Evolutionary conservation across 2,888 invertebrate species (phyloP).

Genomic region (Drosophila putrida): DNA sequence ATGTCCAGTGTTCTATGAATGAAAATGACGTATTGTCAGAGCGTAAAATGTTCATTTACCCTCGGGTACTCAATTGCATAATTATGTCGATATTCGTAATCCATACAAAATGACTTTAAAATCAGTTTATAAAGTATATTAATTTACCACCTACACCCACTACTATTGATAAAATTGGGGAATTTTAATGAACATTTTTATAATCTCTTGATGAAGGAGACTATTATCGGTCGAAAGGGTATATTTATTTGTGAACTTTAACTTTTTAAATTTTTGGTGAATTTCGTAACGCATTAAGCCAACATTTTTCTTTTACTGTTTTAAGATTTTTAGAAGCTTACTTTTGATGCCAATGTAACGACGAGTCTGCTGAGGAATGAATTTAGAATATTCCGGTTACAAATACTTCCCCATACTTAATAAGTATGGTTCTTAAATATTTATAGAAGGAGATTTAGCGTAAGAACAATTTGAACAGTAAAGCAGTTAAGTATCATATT

Average conservation of each 20-base stretch:
- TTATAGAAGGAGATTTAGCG: too few species aligned
- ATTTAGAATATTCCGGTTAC: too few species aligned
- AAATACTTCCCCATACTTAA: too few species aligned
- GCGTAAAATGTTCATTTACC: slow-evolving; percentile 8
- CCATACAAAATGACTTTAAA: slow-evolving; percentile 4
- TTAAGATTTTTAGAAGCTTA: too few species aligned
- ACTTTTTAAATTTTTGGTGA: too few species aligned
- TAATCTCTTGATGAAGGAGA: neutral
- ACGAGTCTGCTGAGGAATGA: too few species aligned
- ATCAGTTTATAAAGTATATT: slow-evolving; percentile 4
- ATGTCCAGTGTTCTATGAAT: neutral
- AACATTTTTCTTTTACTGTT: neutral
- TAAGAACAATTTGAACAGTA: too few species aligned
- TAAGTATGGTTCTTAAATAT: too few species aligned
- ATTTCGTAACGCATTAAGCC: neutral
- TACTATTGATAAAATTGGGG: neutral
- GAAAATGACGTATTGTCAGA: slow-evolving; percentile 29
- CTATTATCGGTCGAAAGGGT: neutral
- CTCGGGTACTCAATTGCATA: neutral
- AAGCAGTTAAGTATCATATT: too few species aligned
- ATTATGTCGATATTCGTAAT: slow-evolving; percentile 6
- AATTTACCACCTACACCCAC: neutral
- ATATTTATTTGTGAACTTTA: neutral
- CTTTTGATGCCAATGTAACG: too few species aligned
- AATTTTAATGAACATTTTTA: neutral